Evolutionary conservation across 1,140 invertebrate genomes (phyloP), one percentile per base, ranked within the genome.

Genomic region (Mercenaria mercenaria): DNA sequence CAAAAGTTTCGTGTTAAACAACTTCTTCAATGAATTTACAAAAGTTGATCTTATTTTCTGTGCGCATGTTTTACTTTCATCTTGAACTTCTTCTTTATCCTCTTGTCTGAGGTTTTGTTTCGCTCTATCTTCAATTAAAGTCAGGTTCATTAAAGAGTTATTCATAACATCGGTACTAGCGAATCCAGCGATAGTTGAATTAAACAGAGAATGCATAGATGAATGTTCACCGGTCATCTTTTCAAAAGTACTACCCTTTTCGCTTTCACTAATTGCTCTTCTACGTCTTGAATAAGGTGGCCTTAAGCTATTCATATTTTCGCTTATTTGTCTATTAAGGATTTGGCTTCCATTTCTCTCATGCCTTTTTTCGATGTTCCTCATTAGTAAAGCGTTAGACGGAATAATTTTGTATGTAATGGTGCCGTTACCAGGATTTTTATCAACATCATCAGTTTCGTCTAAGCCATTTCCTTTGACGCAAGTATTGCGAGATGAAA

Each of bases 1-100:
- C 37, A 88, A 67, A 10, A 88, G 52, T 72, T 88, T 88, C 29
- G 64, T 52, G 26, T 81, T 43, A 81, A 88, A 88, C 18, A 87
- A 10, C 26, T 23, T 43, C 43, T 72, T 87, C 37, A 79, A n/a
- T 59, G 72, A 85, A 39, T 20, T 72, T 2, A 72, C 20, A 39
- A 72, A 8, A 13, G 67, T 72, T 72, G 0, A 23, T 72, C 23
- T 37, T 3, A 79, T 18, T 23, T 29, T 23, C 15, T 37, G 15
- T 20, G 4, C 18, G 15, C 76, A 56, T 23, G 50, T 79, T 79
- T 34, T 34, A 29, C 1, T 4, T 8, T 56, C 76, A 34, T 79
- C 20, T 32, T 10, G 8, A 26, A 10, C 26, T 13, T 41, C 26
- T 47, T 50, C 39, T 43, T 10, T 41, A 26, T 29, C 6, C n/a